Evolutionary conservation across 2,113 vertebrate species (phyloP), one percentile per base, ranked within the genome.

Genomic region (Rhombomys opimus): DNA sequence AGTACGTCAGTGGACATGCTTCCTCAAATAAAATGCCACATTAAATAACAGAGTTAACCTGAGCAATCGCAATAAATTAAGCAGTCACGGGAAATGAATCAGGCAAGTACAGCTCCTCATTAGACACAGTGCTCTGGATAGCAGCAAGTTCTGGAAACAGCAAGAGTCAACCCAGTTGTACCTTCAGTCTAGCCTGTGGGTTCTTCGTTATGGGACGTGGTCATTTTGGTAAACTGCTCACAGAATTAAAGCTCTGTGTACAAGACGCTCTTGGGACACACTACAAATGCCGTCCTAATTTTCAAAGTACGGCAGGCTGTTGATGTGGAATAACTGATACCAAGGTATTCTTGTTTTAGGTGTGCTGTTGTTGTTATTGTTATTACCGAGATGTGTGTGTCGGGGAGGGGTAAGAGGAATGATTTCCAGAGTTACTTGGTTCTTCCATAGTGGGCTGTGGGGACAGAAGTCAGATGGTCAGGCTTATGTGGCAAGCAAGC

Each of bases 71-170:
- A 94, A 52, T 46, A 87, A 50, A n/a, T 12, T 22, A 93, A 85
- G 18, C 32, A 76, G 12, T 14, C 2, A 13, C 52, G 41, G 57
- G 32, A 92, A 95, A 92, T 82, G n/a, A 73, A 41, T 89, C 30
- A 73, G 41, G 50, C n/a, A 86, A 73, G 18, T 23, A 11, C 17
- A 12, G 54, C 25, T 7, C 35, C 75, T 27, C 17, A 4, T 35
- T 30, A 1, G 38, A 85, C 61, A 41, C 85, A 11, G 11, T 1
- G 25, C 77, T 96, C 41, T 81, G 68, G 75, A 81, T 90, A 81
- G 76, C 76, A 96, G 15, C 25, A 80, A 95, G 23, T 6, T 96
- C 85, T 93, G 59, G 18, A 91, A 95, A 96, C 17, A 96, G 94
- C 59, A 68, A 65, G 50, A 67, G 46, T 77, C 59, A 82, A 20